Conservation (phyloP, 1,140 invertebrate species). For the Leguminivora glycinivorella region DNA sequence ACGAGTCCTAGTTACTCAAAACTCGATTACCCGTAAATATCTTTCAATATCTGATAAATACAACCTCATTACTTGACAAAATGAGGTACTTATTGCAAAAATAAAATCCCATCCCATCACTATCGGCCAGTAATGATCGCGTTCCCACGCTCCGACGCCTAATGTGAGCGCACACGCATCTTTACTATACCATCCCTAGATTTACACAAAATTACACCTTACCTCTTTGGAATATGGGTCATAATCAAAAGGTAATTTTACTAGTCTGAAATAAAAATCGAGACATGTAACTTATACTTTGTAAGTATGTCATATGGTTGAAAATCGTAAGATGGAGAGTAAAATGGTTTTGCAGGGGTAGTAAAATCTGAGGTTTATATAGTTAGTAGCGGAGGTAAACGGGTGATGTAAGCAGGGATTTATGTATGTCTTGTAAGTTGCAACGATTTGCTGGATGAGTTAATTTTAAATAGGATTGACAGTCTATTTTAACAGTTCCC, state of each 20-base stretch:
- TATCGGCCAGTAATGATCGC: slow-evolving; percentile 20
- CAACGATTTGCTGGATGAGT: background rate
- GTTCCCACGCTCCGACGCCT: slow-evolving; percentile 20
- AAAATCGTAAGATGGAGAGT: background rate
- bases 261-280: background rate
- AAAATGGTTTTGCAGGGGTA: background rate
- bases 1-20: background rate
- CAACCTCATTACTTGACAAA: slow-evolving; percentile 5
- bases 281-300: background rate
- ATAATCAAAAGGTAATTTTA: background rate
- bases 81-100: slow-evolving; percentile 4
- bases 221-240: background rate
- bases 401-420: slow-evolving; percentile 2
- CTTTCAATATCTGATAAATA: background rate
- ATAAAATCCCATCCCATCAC: background rate
- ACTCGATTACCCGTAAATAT: background rate
- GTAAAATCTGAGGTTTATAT: background rate
- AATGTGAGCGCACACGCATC: slow-evolving; percentile 15
- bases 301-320: background rate
- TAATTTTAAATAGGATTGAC: background rate
- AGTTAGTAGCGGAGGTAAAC: background rate
- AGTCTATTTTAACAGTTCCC: background rate
- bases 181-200: background rate
- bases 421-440: background rate
- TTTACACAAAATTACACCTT: background rate